Percentiles rank a stretch among this genome's conserved stretches.
phyloP scores from a whole-genome alignment of 2,113 vertebrate species.

The Eclectus roratus region DNA sequence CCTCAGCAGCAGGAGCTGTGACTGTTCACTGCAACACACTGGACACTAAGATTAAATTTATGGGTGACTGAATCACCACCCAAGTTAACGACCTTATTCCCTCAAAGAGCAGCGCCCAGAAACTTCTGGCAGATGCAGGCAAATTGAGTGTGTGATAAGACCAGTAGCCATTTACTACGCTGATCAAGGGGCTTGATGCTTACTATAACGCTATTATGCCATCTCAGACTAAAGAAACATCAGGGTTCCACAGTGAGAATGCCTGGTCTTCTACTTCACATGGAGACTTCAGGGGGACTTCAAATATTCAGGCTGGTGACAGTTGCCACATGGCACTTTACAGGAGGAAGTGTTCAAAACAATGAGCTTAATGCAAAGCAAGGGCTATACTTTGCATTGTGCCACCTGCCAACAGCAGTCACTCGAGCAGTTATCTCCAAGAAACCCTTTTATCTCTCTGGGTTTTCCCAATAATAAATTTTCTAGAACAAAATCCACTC shows the following conservation, averaged over 20 bases:
- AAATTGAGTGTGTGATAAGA: not conserved
- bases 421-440: not conserved
- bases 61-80: not conserved
- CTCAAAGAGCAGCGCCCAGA: not conserved
- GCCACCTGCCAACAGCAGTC: not conserved
- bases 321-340: not conserved
- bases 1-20: not conserved
- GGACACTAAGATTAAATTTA: not conserved
- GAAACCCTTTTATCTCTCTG: not conserved
- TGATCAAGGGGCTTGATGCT: not conserved
- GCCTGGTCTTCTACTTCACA: not conserved
- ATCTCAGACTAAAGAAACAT: not conserved
- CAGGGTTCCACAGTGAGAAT: not conserved
- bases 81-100: not conserved
- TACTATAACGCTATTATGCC: not conserved
- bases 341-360: not conserved
- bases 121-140: not conserved
- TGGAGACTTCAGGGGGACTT: not conserved
- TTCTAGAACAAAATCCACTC: not conserved
- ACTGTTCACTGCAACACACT: not conserved
- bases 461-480: not conserved
- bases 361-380: not conserved
- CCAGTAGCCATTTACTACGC: accelerated
- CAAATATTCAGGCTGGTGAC: not conserved
- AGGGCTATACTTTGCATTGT: not conserved